These are phyloP conservation scores for Glaucidium brasilianum DNA, from an alignment of 2,113 vertebrate genomes.

Conservation along the genomic window DNA sequence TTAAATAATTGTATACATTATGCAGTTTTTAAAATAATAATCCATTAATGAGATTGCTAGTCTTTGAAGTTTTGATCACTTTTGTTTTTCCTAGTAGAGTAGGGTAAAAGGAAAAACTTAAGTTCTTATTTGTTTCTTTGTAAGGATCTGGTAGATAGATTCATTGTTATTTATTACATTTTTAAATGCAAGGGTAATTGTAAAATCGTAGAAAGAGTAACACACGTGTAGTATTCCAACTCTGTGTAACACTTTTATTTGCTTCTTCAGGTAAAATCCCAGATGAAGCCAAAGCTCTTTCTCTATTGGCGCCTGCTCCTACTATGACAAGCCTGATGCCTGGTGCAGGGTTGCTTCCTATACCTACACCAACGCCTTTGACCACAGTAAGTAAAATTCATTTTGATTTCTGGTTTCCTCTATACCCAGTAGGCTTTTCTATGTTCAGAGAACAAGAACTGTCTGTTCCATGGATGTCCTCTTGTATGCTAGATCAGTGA, in stretches of 20 bases:
- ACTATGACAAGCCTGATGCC: conserved; percentile 88
- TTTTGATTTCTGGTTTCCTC: neutral
- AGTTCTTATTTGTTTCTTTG: conserved; percentile 76
- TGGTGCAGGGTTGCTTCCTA: conserved; percentile 92
- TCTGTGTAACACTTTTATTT: conserved; percentile 78
- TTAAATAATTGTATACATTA: conserved; percentile 97
- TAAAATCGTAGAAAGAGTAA: conserved; percentile 74
- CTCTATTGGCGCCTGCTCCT: conserved; percentile 89
- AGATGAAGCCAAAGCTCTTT: conserved; percentile 96
- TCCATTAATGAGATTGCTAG: conserved; percentile 83
- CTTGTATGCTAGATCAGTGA: neutral
- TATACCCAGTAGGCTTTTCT: neutral
- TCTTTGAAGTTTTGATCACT: conserved; percentile 81
- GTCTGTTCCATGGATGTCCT: rapidly evolving
- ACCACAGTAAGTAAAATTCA: conserved; percentile 60
- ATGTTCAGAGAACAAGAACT: neutral
- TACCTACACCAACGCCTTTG: conserved; percentile 83
- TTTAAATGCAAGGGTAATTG: conserved; percentile 77
- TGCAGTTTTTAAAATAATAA: conserved; percentile 84
- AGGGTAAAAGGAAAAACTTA: conserved; percentile 82
- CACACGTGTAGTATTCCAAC: conserved; percentile 40
- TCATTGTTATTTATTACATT: conserved; percentile 72
- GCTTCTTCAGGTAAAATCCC: conserved; percentile 95
- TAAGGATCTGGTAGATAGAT: conserved; percentile 78
- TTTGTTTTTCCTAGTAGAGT: conserved; percentile 83